These are phyloP conservation scores for Tachina fera DNA, from an alignment of 2,888 invertebrate species.

Conservation along the genomic window DNA sequence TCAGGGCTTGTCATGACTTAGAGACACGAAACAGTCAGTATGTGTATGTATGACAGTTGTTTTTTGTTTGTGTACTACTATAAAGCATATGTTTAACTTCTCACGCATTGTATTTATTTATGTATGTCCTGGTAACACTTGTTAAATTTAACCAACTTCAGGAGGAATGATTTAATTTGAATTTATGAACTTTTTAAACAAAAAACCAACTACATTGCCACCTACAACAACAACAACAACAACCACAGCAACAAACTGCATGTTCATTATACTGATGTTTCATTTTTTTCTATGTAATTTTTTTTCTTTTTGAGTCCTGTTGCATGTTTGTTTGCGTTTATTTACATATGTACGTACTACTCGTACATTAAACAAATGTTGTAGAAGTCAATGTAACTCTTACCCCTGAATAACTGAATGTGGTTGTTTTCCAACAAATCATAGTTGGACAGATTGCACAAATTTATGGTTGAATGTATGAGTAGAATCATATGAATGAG, in stretches of 20 bases:
- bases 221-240: constrained; percentile 16
- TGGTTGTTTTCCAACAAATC: constrained; percentile 48
- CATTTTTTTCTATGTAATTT: background rate
- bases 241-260: background rate
- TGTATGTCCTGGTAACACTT: constrained; percentile 39
- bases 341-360: constrained; percentile 21
- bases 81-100: constrained; percentile 59
- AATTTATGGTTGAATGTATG: constrained; percentile 1
- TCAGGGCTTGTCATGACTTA: too few relatives aligned
- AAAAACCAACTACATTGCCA: constrained; percentile 51
- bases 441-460: constrained; percentile 36
- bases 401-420: constrained; percentile 28
- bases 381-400: constrained; percentile 63
- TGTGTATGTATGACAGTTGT: background rate
- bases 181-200: constrained; percentile 63
- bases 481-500: background rate
- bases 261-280: constrained; percentile 46
- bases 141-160: constrained; percentile 47
- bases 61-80: background rate
- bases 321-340: constrained; percentile 62
- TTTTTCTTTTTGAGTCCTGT: constrained; percentile 51
- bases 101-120: constrained; percentile 44
- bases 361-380: constrained; percentile 66
- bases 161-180: constrained; percentile 53
- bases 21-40: background rate